These are phyloP conservation scores for Hyaena hyaena DNA, from an alignment of 2,113 vertebrate genomes.

Conservation along the genomic window DNA sequence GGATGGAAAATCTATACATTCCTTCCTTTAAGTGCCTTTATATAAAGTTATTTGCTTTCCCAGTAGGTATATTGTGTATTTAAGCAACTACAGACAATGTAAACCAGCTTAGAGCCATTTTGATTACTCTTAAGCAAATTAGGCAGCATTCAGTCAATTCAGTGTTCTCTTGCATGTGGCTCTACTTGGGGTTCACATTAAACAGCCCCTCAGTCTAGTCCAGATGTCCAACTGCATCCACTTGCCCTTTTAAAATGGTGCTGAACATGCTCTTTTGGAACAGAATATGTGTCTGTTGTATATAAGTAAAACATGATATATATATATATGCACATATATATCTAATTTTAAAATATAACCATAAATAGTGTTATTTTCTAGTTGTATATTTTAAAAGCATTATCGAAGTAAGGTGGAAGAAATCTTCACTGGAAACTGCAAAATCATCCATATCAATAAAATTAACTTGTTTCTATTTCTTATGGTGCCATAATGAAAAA, in stretches of 20 bases:
- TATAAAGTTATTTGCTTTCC: constrained; percentile 52
- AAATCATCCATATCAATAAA: constrained; percentile 64
- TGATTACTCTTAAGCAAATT: constrained; percentile 58
- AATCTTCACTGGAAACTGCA: constrained; percentile 39
- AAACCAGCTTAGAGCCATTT: constrained; percentile 57
- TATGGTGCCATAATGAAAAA: constrained; percentile 42
- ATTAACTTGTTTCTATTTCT: constrained; percentile 62
- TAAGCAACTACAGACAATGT: constrained; percentile 37
- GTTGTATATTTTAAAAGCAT: constrained; percentile 53
- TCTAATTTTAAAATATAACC: constrained; percentile 2
- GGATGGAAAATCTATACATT: background rate
- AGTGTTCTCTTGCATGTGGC: constrained; percentile 37
- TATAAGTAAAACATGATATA: constrained; percentile 44
- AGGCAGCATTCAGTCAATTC: constrained; percentile 51
- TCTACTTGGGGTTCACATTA: constrained; percentile 26
- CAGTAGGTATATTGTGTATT: constrained; percentile 14
- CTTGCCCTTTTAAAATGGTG: constrained; percentile 46
- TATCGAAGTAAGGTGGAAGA: constrained; percentile 44
- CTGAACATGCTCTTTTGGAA: constrained; percentile 53
- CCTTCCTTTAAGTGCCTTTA: constrained; percentile 44
- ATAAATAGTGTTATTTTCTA: constrained; percentile 25
- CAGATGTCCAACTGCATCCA: constrained; percentile 54
- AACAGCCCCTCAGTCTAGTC: constrained; percentile 42
- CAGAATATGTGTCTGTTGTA: constrained; percentile 37
- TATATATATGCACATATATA: background rate